A percentile compares a stretch with the other conserved stretches of the same genome.
Evolutionary conservation across 2,113 vertebrate species (phyloP).

Genomic region (Solenodon paradoxus): DNA sequence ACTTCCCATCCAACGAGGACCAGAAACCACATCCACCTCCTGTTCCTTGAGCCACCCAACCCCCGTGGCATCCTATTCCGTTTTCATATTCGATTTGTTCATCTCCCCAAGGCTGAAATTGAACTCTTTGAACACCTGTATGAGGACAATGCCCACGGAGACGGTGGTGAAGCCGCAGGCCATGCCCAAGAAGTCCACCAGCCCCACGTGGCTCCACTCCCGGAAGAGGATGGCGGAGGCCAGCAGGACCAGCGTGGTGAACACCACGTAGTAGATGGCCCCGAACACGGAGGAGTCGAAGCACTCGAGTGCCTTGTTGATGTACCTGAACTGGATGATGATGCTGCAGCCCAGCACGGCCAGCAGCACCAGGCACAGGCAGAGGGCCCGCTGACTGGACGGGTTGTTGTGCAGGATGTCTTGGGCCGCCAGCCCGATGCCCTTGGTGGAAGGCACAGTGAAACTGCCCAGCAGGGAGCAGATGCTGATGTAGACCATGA

Average conservation of each 20-base stretch:
- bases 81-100: constrained; percentile 84
- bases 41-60: constrained; percentile 72
- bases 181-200: constrained; percentile 91
- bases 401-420: constrained; percentile 88
- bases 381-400: constrained; percentile 83
- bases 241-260: constrained; percentile 91
- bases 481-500: constrained; percentile 96
- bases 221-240: constrained; percentile 95
- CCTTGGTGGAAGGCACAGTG: constrained; percentile 97
- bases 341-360: constrained; percentile 91
- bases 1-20: constrained; percentile 45
- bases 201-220: constrained; percentile 92
- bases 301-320: constrained; percentile 94
- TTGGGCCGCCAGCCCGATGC: constrained; percentile 91
- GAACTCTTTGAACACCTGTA: constrained; percentile 93
- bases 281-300: constrained; percentile 94
- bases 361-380: constrained; percentile 90
- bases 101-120: constrained; percentile 87
- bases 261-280: constrained; percentile 95
- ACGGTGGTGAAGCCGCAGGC: constrained; percentile 91
- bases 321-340: constrained; percentile 95
- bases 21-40: constrained; percentile 54
- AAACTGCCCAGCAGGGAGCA: constrained; percentile 97
- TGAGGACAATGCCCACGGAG: constrained; percentile 91
- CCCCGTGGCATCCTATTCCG: constrained; percentile 78